These are phyloP conservation scores for Pseudocheirus occidentalis DNA, from an alignment of 2,797 vertebrate genomes.

Conservation along the genomic window DNA sequence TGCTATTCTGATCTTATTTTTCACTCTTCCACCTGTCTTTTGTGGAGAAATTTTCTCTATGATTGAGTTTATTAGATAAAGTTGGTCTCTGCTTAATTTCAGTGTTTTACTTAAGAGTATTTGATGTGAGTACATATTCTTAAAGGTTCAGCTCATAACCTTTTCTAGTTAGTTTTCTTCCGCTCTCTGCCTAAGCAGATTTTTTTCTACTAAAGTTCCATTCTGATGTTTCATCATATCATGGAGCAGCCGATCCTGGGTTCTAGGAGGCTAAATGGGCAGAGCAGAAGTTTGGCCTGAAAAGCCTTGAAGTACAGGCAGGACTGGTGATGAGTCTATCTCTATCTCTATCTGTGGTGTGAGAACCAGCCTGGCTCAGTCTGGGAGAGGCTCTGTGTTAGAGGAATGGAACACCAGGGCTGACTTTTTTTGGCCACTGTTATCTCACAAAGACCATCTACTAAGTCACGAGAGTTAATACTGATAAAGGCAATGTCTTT, in stretches of 20 bases:
- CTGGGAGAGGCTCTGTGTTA: background rate
- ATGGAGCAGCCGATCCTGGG: background rate
- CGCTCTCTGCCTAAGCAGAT: background rate
- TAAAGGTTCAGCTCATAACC: background rate
- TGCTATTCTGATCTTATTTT: constrained; percentile 13
- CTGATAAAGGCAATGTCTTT: background rate
- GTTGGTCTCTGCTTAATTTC: constrained; percentile 1
- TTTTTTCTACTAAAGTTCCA: background rate
- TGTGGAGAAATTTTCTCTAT: background rate
- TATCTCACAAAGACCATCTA: too few species aligned
- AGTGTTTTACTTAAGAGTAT: constrained; percentile 1
- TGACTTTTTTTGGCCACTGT: background rate
- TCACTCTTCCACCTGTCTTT: constrained; percentile 2
- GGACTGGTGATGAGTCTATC: background rate
- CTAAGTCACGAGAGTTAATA: background rate
- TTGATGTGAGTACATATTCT: background rate
- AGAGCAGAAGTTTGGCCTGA: background rate
- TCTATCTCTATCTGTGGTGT: background rate
- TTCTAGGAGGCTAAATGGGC: background rate
- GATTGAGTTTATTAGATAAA: constrained; percentile 21
- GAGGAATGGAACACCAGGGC: background rate
- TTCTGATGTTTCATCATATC: background rate
- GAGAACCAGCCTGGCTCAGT: background rate
- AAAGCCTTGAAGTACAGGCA: background rate
- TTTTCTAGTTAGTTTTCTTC: background rate